These are phyloP conservation scores for Melanotaenia nigrans DNA, from an alignment of 2,797 vertebrate genomes.

Conservation along the genomic window DNA sequence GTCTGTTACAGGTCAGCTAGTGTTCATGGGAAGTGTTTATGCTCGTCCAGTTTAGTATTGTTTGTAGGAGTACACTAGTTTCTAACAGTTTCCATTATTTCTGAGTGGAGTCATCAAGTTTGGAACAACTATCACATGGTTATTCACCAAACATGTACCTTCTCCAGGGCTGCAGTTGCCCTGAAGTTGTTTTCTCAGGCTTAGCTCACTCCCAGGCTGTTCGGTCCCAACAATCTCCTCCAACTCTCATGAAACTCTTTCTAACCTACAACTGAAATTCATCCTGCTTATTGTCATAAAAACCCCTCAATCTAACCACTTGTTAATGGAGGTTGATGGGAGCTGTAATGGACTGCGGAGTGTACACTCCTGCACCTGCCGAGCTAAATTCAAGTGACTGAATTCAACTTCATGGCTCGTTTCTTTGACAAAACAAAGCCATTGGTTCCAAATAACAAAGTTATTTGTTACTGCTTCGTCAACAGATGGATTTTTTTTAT, in stretches of 20 bases:
- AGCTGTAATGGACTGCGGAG: background rate
- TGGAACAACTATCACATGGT: background rate
- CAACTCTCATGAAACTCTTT: background rate
- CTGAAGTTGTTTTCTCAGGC: conserved; percentile 16
- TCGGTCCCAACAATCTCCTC: conserved; percentile 14
- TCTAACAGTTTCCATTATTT: background rate
- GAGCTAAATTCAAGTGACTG: background rate
- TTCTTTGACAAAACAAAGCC: background rate
- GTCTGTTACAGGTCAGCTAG: background rate
- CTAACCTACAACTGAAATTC: background rate
- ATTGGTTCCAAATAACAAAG: background rate
- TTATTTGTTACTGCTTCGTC: background rate
- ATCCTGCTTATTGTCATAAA: background rate
- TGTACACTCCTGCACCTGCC: background rate
- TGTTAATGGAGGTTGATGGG: conserved; percentile 3
- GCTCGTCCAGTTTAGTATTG: background rate
- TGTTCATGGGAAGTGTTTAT: background rate
- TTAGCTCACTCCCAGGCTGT: conserved; percentile 2
- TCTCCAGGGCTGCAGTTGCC: background rate
- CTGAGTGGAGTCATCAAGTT: background rate
- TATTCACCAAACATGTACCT: background rate
- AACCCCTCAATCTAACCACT: background rate
- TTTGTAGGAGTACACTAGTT: background rate
- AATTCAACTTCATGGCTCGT: background rate
- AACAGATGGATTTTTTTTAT: background rate